Evolutionary conservation across 2,113 vertebrate species (phyloP), one percentile per base, ranked within the genome.

Genomic region (Petrocephalus zakoni): DNA sequence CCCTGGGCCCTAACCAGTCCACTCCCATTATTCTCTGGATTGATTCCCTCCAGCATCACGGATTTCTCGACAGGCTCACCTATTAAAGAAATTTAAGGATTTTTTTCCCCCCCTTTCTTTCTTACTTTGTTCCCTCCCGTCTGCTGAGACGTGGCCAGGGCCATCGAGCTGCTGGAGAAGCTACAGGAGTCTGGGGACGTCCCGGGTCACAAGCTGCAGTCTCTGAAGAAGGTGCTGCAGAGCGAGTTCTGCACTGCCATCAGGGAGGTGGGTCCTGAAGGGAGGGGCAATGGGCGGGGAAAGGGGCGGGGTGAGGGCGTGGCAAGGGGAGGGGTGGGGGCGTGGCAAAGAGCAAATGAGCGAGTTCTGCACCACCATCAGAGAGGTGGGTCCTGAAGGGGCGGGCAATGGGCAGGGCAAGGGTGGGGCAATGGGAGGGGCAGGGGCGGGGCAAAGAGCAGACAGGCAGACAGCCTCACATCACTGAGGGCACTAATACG

Each of bases 191-290:
- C 97, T 29, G 97, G 98, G 89, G 98, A 98, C 89, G 96, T 99
- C 91, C 98, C 98, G 21, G 97, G 97, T 34, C 97, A 99, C 92
- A 99, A 99, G 91, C 95, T 99, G 82, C 98, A 99, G 90, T 99
- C 98, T 15, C 96, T 99, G 92, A 98, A 99, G 96, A 98, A 98
- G 92, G 98, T 99, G 82, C 96, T 99, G 90, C 97, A 99, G 96
- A 99, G 98, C 93, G 98, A 99, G 94, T 99, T 99, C 96, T 99
- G 98, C 94, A 99, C 98, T 46, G 98, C 98, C 92, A 98, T 99
- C 93, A 96, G 98, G 96, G 98, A 99, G 98, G 98, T 99, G 97
- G 93, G 97, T 93, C 90, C 37, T 87, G 10, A 68, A 68, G 10
- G 25, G 9, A 4, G 25, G 49, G 13, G 8, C 7, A 11, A 11